Base-by-base conservation (phyloP, 2,797 vertebrate genomes). In the Lepus townsendii region DNA sequence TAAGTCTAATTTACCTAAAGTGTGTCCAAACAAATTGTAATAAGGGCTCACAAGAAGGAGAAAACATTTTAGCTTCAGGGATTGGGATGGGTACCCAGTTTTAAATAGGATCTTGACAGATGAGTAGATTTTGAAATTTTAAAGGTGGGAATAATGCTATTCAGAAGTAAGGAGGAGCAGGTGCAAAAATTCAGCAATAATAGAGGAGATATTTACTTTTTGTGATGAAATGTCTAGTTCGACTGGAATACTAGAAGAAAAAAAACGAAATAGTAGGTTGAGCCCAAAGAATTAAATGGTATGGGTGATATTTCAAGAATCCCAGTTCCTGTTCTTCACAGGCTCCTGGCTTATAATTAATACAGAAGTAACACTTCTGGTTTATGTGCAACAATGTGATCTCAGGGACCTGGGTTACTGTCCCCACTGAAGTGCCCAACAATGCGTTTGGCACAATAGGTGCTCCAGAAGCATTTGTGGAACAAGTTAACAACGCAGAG, bases 91-190 rank as follows among this genome's bases (percentile, higher is more conserved):
- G 13, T 1, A 30, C 66, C 16, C 4, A 19, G 12, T 93, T 88
- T 57, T 71, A 30, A 93, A 66, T 63, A 90, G 11, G 24, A 65
- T 22, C 16, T 60, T 77, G 72, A 92, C 30, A 16, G 24, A 60
- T 80, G 11, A 92, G 19, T 76, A 88, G 60, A 77, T 83, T 16
- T n/a, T 72, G 19, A 92, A 93, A 89, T 62, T 73, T 75, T 78
- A 95, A 82, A 91, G 57, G 50, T 68, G 5, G 38, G 13, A 4
- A 80, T 86, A 30, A 95, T 30, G 85, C 26, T 77, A 30, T 94
- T 92, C 35, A 95, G 7, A 91, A 84, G 38, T 75, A 86, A 84
- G 16, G 3, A 75, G 32, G 24, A 84, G 9, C 7, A 65, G 24
- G 30, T 52, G 3, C 38, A 91, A 90, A 76, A 84, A 65, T 77